A percentile compares a stretch with the other conserved stretches of the same genome.
Evolutionary conservation across 2,113 vertebrate genomes (phyloP).

Genomic region (Hydropotes inermis): DNA sequence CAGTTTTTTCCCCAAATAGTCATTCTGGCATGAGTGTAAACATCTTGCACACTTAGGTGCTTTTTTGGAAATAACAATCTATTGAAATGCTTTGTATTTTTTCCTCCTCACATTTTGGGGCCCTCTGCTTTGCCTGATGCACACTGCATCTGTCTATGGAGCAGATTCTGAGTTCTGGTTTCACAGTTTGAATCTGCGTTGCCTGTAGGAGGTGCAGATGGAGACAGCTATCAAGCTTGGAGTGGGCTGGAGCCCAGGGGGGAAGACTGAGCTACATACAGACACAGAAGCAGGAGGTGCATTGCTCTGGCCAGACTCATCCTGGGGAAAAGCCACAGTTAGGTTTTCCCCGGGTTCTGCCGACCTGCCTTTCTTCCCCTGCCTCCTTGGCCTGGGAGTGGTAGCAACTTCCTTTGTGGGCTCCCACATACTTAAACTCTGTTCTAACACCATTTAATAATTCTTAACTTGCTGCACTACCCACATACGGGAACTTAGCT

Average conservation of each 20-base stretch:
- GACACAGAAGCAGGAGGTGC: background rate
- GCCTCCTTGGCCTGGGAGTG: background rate
- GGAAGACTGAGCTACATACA: background rate
- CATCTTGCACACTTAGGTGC: background rate
- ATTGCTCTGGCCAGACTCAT: too few relatives aligned
- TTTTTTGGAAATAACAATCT: background rate
- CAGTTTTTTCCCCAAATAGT: background rate
- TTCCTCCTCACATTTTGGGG: background rate
- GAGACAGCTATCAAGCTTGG: background rate
- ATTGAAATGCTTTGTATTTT: background rate
- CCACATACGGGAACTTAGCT: background rate
- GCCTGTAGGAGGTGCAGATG: too few relatives aligned
- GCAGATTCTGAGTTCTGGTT: background rate
- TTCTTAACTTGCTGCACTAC: background rate
- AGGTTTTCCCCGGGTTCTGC: background rate
- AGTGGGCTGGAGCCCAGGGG: background rate
- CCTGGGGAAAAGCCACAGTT: background rate
- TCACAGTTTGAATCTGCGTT: background rate
- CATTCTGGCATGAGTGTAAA: background rate
- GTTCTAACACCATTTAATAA: background rate
- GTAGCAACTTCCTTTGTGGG: background rate
- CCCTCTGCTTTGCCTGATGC: background rate
- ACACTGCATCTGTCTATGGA: fast-evolving
- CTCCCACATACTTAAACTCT: background rate
- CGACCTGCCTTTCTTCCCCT: background rate